Evolutionary conservation across 92 coral and sea anemone genomes (phyloP), one percentile per base, ranked within the genome.

Genomic region (Phenganax subtilis): DNA sequence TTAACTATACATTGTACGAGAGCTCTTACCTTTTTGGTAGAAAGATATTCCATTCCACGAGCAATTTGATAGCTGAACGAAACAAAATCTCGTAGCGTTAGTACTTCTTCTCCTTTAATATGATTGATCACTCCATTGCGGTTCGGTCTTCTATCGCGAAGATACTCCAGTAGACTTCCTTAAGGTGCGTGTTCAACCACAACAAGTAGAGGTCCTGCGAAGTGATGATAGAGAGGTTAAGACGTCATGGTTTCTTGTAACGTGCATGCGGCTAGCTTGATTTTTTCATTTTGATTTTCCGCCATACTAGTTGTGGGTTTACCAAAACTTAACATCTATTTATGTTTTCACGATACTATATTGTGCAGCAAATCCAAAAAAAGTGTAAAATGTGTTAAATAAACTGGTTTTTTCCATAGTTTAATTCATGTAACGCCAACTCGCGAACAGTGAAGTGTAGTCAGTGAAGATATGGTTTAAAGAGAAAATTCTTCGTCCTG

Each of bases 1-100:
- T 12, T 51, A n/a, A 14, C 8, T 20, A 72, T 3, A 12, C 44
- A 12, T 51, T 12, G 44, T 27, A 12, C 28, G 14, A 3, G 47
- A 37, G 3, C 55, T 16, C 64, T 80, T 67, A 91, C 97, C 97
- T 91, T 91, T 72, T 88, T 87, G 16, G 91, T 84, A 17, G 97
- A 81, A 64, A 91, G 67, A 68, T 89, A 91, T 20, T 91, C 93
- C 97, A 91, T 91, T 30, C 97, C 97, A 6, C 87, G 85, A 3
- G 93, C 87, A 29, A 91, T 85, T 76, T 91, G 97, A 70, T 90
- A 91, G 71, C 87, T 84, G 78, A 89, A 91, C 7, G 97, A 89
- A 81, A 91, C 75, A 9, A 91, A 80, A 56, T 89, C 91, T 51
- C 88, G 84, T 29, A 91, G 78, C 6, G 86, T 86, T 54, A 91